These are phyloP conservation scores for Sarcophaga variegata DNA, from an alignment of 2,888 invertebrate species.

Conservation along the genomic window DNA sequence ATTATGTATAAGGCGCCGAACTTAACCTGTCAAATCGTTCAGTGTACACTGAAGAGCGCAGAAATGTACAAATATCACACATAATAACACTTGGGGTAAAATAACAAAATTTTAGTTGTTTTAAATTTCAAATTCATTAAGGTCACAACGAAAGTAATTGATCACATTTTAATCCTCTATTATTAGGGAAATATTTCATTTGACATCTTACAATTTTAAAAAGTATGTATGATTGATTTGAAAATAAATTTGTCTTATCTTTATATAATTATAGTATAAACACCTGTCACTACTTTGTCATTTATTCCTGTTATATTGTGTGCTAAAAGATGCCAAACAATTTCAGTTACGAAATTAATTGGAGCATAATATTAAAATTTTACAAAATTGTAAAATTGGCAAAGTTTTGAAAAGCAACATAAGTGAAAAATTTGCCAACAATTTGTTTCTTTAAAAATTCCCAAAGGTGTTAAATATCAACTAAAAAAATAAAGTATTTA, in stretches of 20 bases:
- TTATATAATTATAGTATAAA: not conserved
- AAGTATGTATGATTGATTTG: not conserved
- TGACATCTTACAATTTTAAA: not conserved
- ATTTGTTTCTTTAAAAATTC: too few relatives aligned
- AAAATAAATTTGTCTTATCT: not conserved
- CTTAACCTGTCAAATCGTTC: conserved; percentile 44
- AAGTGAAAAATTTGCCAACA: too few relatives aligned
- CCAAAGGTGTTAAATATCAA: too few relatives aligned
- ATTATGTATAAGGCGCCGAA: conserved; percentile 50
- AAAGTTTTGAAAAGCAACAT: too few relatives aligned
- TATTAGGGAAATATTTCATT: not conserved
- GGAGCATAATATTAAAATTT: too few relatives aligned
- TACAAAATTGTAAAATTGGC: too few relatives aligned
- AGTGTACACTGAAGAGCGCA: conserved; percentile 17
- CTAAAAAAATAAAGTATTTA: too few relatives aligned
- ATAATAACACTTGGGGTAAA: conserved; percentile 32
- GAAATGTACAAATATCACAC: conserved; percentile 34
- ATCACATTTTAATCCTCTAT: not conserved
- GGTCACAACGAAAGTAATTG: not conserved
- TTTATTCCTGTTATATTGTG: not conserved
- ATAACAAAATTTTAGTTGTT: not conserved
- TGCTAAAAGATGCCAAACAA: too few relatives aligned
- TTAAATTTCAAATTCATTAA: not conserved
- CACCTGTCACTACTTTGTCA: not conserved
- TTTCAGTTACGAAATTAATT: too few relatives aligned